These are phyloP conservation scores for Engystomops pustulosus DNA, from an alignment of 2,113 vertebrate species.

Conservation along the genomic window DNA sequence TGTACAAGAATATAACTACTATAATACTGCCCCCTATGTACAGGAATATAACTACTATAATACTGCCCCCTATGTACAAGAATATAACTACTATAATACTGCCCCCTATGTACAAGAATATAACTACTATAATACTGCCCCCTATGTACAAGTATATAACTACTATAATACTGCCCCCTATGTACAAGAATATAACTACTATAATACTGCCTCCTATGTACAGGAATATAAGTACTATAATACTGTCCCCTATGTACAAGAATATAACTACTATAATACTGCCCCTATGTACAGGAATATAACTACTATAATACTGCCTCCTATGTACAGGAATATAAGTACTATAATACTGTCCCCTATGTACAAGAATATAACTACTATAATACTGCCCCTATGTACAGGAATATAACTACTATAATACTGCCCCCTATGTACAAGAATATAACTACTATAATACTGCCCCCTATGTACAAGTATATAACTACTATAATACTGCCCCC, in stretches of 20 bases:
- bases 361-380: slow-evolving; percentile 12
- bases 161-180: too few species aligned
- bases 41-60: too few species aligned
- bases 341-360: too few species aligned
- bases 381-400: not conserved
- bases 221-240: not conserved
- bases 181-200: not conserved
- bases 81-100: slow-evolving; percentile 2
- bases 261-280: slow-evolving; percentile 21
- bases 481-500: too few species aligned
- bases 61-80: not conserved
- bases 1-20: too few species aligned
- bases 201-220: not conserved
- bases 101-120: not conserved
- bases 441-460: not conserved
- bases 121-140: not conserved
- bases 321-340: too few species aligned
- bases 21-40: not conserved
- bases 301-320: too few species aligned
- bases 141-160: too few species aligned
- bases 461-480: too few species aligned
- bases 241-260: slow-evolving; percentile 12
- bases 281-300: too few species aligned
- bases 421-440: slow-evolving; percentile 4
- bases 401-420: slow-evolving; percentile 16